Evolutionary conservation across 2,113 vertebrate species (phyloP), one percentile per base, ranked within the genome.

Genomic region (Plecotus auritus): DNA sequence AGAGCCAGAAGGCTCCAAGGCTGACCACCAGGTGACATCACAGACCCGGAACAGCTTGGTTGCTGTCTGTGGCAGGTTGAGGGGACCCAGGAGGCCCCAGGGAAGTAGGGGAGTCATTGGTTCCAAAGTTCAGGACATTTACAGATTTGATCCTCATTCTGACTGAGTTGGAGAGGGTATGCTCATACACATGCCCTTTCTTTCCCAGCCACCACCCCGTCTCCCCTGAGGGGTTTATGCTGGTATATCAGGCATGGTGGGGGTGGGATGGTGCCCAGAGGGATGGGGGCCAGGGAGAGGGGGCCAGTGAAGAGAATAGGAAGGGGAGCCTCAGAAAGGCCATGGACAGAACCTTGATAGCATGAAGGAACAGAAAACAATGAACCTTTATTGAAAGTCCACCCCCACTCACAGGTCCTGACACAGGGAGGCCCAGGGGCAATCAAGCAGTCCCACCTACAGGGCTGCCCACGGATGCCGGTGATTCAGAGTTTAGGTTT

Each of bases 401-500:
- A 4, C 97, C 89, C 86, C 93, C 89, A 83, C 89, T 86, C 78
- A 59, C 72, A 94, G 95, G 93, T 89, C 86, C 89, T 35, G 86
- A 95, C 95, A 22, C 90, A 91, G 78, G 72, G 89, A 97, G 51
- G 64, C 91, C 95, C 59, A 42, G 82, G 35, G 91, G 81, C 59
- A 97, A 77, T 56, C 61, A 45, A 70, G 37, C 35, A 1, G 67
- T 80, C 59, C 91, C 88, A 74, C 91, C 95, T 69, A 93, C 23
- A 0, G 7, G 54, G 59, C 94, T 67, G 70, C 91, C 94, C 82
- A 96, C 77, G 1, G 86, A 67, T 35, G 47, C 86, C 93, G 95
- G 98, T 95, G 73, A 98, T 98, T 98, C 98, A 98, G 95, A 98
- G 97, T 96, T 98, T 97, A 89, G 95, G 98, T 98, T 98, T 98